These are phyloP conservation scores for Drosophila anomelani DNA, from an alignment of 2,888 invertebrate genomes.

Conservation along the genomic window DNA sequence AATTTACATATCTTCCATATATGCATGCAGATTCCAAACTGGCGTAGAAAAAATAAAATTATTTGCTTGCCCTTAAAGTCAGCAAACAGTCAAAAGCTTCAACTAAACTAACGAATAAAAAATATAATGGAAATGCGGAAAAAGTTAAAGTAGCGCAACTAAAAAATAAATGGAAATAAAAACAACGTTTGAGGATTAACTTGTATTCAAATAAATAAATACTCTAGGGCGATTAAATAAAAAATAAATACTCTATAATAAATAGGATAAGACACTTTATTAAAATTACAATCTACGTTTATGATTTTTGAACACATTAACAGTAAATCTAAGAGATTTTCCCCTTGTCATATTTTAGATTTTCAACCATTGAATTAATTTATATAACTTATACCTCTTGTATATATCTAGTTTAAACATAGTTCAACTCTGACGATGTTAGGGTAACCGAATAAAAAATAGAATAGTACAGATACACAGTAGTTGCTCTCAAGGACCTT, in stretches of 20 bases:
- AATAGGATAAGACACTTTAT: too few relatives aligned
- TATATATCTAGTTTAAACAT: neutral
- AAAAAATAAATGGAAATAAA: conserved; percentile 16
- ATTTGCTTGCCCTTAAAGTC: conserved; percentile 42
- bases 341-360: neutral
- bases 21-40: conserved; percentile 22
- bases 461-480: neutral
- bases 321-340: neutral
- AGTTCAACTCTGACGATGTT: neutral
- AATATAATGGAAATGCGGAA: conserved; percentile 17
- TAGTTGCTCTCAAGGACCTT: conserved; percentile 15
- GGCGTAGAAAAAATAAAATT: conserved; percentile 19
- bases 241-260: neutral
- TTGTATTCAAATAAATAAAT: neutral
- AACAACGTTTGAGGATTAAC: conserved; percentile 9
- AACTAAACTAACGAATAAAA: conserved; percentile 11
- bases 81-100: conserved; percentile 35
- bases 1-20: conserved; percentile 65
- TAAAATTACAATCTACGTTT: neutral
- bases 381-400: fast-evolving
- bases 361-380: neutral
- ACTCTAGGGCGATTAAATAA: neutral
- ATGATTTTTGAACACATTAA: neutral
- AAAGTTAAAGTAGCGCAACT: conserved; percentile 36
- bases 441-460: neutral